Percentiles rank a stretch among this genome's conserved stretches.
These are phyloP conservation scores for Volucella zonaria DNA, from an alignment of 2,888 invertebrate genomes.

Conservation along the genomic window DNA sequence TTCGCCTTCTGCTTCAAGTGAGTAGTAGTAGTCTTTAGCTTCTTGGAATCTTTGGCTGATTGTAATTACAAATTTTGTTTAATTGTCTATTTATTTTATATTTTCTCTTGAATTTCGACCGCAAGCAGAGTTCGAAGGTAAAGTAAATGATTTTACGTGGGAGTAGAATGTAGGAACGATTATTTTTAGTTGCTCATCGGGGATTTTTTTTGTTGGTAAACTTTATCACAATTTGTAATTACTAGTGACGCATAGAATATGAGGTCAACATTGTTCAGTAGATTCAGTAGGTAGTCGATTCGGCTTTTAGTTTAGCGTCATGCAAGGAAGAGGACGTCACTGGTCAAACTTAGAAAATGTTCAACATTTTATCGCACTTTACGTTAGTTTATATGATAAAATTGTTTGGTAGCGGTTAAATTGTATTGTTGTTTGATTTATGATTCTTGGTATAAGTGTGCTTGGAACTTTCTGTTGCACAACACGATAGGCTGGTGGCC, in stretches of 20 bases:
- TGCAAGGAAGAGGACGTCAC: no score
- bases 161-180: no score
- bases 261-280: neutral
- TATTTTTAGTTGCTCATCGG: neutral
- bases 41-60: neutral
- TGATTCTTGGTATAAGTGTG: no score
- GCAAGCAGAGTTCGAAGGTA: slow-evolving; percentile 40
- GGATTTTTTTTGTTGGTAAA: neutral
- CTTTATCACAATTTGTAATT: neutral
- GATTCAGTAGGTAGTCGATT: neutral
- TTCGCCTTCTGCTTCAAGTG: slow-evolving; percentile 95
- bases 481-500: no score
- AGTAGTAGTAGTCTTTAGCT: slow-evolving; percentile 76
- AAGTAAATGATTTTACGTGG: neutral
- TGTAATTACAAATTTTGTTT: neutral
- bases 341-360: no score
- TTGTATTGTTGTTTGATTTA: no score
- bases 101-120: neutral
- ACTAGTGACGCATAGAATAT: neutral
- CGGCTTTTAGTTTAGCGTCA: neutral
- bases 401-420: no score
- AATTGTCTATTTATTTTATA: slow-evolving; percentile 3
- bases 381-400: no score
- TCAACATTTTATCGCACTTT: no score
- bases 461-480: no score